Conservation (phyloP, 2,888 invertebrate genomes). For the Chironomus tentans region DNA sequence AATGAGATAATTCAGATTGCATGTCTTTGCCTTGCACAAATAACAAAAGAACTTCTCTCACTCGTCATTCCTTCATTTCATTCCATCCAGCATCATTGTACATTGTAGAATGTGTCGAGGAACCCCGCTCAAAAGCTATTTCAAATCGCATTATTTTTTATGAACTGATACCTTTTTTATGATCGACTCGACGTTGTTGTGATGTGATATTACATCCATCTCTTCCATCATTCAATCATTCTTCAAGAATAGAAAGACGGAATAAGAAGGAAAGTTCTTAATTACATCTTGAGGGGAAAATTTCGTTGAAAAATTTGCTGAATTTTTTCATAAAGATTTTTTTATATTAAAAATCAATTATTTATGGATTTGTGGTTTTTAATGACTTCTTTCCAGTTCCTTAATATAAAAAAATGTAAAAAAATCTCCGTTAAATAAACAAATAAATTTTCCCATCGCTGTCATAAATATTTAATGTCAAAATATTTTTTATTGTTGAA, state of each 20-base stretch:
- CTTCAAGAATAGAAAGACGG: not conserved
- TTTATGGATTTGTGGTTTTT: conserved; percentile 4
- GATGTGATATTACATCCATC: not conserved
- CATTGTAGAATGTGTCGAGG: not conserved
- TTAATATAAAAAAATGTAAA: not conserved
- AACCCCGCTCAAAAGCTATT: not conserved
- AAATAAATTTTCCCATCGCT: not conserved
- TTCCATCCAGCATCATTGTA: not conserved
- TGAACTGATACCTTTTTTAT: conserved; percentile 10
- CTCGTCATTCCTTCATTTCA: not conserved
- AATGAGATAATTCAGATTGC: no score
- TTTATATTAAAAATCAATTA: not conserved
- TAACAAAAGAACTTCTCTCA: not conserved
- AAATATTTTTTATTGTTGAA: not conserved
- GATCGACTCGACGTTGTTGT: not conserved
- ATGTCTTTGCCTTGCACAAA: no score
- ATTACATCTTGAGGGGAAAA: not conserved
- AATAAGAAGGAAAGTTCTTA: not conserved
- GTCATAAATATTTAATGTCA: not conserved
- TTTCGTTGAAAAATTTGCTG: not conserved
- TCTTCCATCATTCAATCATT: conserved; percentile 5
- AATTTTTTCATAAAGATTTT: not conserved
- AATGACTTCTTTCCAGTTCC: not conserved
- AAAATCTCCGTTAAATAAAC: not conserved
- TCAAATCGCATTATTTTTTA: conserved; percentile 24